Percentiles rank a stretch among this genome's conserved stretches.
phyloP scores from a whole-genome alignment of 1,140 invertebrate species.

The Varroa destructor region DNA sequence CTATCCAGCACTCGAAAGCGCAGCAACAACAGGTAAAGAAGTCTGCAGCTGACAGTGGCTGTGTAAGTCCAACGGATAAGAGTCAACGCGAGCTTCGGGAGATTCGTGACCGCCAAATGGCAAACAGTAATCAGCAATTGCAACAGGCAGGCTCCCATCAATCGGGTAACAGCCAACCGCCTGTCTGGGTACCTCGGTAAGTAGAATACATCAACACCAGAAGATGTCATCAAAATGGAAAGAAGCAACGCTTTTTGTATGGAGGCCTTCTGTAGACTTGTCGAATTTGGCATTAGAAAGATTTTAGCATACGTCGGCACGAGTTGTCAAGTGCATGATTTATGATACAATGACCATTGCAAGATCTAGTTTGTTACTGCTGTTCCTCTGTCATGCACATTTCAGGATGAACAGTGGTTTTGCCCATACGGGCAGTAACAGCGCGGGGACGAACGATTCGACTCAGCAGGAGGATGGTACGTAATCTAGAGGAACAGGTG shows the following conservation, averaged over 20 bases:
- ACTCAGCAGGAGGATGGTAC: constrained; percentile 27
- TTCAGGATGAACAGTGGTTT: constrained; percentile 5
- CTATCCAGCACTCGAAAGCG: constrained; percentile 52
- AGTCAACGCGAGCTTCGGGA: constrained; percentile 10
- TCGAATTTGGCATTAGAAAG: no score
- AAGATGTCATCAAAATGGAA: no score
- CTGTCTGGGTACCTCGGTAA: constrained; percentile 35
- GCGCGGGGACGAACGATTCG: constrained; percentile 15
- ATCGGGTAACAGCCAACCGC: constrained; percentile 25
- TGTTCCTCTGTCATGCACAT: background rate
- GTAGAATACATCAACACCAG: background rate
- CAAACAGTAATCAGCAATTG: no score
- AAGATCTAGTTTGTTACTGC: no score
- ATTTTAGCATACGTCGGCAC: no score
- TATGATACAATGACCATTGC: no score
- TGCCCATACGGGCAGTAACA: constrained; percentile 3
- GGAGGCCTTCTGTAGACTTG: no score
- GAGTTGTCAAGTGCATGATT: no score
- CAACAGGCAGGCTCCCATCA: no score
- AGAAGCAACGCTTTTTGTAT: no score
- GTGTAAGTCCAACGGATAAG: constrained; percentile 16
- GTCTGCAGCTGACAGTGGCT: constrained; percentile 11
- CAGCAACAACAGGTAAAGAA: constrained; percentile 9
- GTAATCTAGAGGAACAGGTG: background rate
- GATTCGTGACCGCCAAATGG: background rate